Conservation (phyloP, 2,113 vertebrate genomes). For the Opisthocomus hoazin region DNA sequence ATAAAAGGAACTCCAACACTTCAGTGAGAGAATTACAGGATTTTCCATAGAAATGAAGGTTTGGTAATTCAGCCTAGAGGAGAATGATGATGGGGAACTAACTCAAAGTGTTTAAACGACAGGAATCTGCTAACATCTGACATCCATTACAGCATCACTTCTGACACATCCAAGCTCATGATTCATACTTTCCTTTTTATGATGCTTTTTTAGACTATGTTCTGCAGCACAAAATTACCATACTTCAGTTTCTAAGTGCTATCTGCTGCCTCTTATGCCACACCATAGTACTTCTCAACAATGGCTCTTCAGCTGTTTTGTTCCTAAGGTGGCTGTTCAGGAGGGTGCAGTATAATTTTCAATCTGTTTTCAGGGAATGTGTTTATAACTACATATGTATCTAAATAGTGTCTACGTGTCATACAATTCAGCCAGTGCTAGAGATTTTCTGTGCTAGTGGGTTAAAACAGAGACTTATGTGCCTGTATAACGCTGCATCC, state of each 20-base stretch:
- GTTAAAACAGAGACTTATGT: background rate
- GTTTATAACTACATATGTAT: background rate
- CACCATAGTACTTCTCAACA: background rate
- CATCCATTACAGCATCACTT: background rate
- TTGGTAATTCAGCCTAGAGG: background rate
- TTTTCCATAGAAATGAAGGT: background rate
- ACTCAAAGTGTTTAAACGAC: background rate
- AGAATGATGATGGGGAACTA: background rate
- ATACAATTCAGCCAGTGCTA: background rate
- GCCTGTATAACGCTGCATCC: background rate
- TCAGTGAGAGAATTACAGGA: background rate
- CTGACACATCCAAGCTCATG: background rate
- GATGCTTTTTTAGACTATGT: background rate
- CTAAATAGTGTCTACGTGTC: background rate
- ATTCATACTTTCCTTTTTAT: background rate
- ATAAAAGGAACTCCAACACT: background rate
- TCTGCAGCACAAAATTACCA: background rate
- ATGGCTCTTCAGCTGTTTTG: background rate
- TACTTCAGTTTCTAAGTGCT: background rate
- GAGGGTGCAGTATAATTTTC: background rate
- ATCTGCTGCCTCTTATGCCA: background rate
- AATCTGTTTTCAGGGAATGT: background rate
- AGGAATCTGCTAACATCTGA: conserved; percentile 10
- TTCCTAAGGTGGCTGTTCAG: background rate
- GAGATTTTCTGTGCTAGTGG: background rate